Evolutionary conservation across 2,113 vertebrate species (phyloP), one percentile per base, ranked within the genome.

Genomic region (Epinephelus fuscoguttatus): DNA sequence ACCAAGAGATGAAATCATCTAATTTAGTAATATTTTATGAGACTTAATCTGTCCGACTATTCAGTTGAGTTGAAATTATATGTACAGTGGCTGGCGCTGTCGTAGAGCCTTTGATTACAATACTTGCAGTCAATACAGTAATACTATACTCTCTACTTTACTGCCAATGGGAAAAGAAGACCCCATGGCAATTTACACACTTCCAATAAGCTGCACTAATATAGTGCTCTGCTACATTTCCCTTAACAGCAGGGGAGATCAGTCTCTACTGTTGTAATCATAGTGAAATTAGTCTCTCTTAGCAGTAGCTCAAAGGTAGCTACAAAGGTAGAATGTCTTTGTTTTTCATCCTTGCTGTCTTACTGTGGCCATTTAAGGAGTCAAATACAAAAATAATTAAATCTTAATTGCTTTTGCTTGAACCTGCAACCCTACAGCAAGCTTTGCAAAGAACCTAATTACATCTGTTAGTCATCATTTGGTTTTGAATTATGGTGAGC

Each of bases 111-210:
- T 61, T 81, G 70, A 78, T 77, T 37, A 56, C 4, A 6, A 62
- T 73, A 21, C 21, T 69, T 45, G 40, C 60, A 76, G 66, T 82
- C 67, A 75, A 55, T 66, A 72, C 6, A 45, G 33, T 64, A 66
- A 75, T 42, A 42, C 47, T 27, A 6, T 27, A 71, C 13, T 53
- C 63, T 60, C 49, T 63, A 53, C 70, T 61, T 56, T 62, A 37
- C 25, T 87, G 67, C 80, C 78, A 84, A 50, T 80, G 59, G 57
- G 57, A 50, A 70, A 81, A 69, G 4, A 64, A 68, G 47, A 62
- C 45, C 82, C 67, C 25, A 12, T 50, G 64, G 56, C 68, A 82
- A 88, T 89, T 68, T 71, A 78, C 27, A 80, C 68, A 49, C 55
- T 42, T 55, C 66, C 72, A 73, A 57, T 84, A 59, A 62, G 47